These are phyloP conservation scores for Eurystomus glaucurus DNA, from an alignment of 2,797 vertebrate species.

Conservation along the genomic window DNA sequence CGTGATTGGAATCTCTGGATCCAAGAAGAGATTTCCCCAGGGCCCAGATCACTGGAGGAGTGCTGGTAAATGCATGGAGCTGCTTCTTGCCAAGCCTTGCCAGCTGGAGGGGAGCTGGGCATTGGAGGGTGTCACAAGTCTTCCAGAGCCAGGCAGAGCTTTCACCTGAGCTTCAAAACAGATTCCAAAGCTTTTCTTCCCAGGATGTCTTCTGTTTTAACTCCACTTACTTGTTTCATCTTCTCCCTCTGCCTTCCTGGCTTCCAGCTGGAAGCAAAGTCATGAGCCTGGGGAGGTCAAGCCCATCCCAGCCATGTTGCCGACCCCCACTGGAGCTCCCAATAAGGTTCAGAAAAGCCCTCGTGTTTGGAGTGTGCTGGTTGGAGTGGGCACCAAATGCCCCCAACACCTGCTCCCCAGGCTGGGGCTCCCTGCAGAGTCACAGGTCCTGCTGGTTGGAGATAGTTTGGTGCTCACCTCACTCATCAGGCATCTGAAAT, in stretches of 20 bases:
- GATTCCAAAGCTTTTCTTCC: not conserved
- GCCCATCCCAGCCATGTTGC: not conserved
- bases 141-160: not conserved
- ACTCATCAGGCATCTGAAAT: not conserved
- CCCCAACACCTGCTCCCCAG: fast-evolving
- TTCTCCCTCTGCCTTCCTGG: not conserved
- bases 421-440: not conserved
- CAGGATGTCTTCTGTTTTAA: not conserved
- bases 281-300: fast-evolving
- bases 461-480: not conserved
- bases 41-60: not conserved
- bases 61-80: not conserved
- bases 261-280: not conserved
- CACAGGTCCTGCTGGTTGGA: not conserved
- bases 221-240: not conserved
- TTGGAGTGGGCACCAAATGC: not conserved
- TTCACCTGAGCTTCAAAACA: not conserved
- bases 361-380: not conserved
- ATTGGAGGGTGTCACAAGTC: not conserved
- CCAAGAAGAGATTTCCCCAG: not conserved
- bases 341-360: not conserved
- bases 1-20: not conserved
- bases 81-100: not conserved
- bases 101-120: not conserved
- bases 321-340: not conserved